A percentile compares a stretch with the other conserved stretches of the same genome.
phyloP scores from a whole-genome alignment of 2,888 invertebrate genomes.

The Coleophora flavipennella region DNA sequence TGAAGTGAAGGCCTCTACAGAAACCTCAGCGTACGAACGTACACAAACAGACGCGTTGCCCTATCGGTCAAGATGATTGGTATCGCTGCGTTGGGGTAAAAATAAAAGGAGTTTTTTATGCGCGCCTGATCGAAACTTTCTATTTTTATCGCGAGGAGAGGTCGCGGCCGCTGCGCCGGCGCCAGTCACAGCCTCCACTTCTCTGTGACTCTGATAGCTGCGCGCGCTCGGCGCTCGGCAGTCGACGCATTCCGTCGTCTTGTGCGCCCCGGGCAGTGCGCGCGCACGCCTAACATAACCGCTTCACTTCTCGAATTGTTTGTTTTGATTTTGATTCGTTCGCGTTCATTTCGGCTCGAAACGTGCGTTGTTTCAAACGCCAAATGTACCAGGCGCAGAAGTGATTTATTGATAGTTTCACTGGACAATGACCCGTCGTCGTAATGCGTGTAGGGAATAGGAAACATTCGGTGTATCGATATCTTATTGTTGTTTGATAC shows the following conservation, averaged over 20 bases:
- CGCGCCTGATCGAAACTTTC: constrained; percentile 61
- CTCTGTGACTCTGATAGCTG: constrained; percentile 38
- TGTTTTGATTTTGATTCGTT: constrained; percentile 29
- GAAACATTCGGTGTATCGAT: constrained; percentile 34
- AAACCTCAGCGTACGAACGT: constrained; percentile 24
- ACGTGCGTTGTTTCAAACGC: neutral
- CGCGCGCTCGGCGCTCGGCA: no score
- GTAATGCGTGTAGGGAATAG: constrained; percentile 47
- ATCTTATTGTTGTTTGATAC: constrained; percentile 46
- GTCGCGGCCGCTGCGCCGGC: constrained; percentile 45
- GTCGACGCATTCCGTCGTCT: constrained; percentile 65
- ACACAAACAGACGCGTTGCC: constrained; percentile 33
- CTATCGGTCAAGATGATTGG: constrained; percentile 41
- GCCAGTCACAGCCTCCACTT: constrained; percentile 60
- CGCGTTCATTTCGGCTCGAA: constrained; percentile 3
- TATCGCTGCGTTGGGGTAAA: constrained; percentile 40
- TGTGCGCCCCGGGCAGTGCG: constrained; percentile 62
- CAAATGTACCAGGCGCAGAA: neutral
- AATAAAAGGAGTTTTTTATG: constrained; percentile 52
- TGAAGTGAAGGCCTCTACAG: no score
- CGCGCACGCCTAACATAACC: constrained; percentile 32
- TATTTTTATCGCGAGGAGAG: constrained; percentile 67
- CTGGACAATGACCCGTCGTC: constrained; percentile 52
- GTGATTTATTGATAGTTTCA: constrained; percentile 11
- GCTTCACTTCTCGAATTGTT: constrained; percentile 24